Evolutionary conservation across 2,888 invertebrate species (phyloP), one percentile per base, ranked within the genome.

Genomic region (Trypoxylon attenuatum): DNA sequence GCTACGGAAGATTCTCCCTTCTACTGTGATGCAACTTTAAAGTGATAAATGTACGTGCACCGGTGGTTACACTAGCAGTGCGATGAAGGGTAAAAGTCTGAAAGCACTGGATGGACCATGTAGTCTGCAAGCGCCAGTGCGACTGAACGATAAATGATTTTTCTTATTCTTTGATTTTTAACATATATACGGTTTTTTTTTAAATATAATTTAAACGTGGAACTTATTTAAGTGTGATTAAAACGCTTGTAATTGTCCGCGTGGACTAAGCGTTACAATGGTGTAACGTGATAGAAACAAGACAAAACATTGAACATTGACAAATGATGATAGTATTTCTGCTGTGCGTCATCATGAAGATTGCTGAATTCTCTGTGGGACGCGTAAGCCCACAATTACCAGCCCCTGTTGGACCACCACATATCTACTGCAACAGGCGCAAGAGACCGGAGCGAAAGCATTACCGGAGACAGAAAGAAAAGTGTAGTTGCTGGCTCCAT

Each of bases 301-400:
- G 13, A 33, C 33, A 8, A 50, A 58, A 61, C 57, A 23, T 49
- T 47, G 65, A 72, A 75, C 68, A 76, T 73, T 71, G 57, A 73
- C 79, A 71, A 82, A 90, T 90, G 89, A 89, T 90, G 87, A 88
- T 90, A 85, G 87, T 90, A 83, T 84, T 90, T 77, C 78, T 87
- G 72, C 83, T 90, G 88, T 90, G 90, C 84, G 89, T 90, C 86
- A 90, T 90, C 87, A 90, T 90, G 90, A 90, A 90, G 88, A 88
- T 90, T 82, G 89, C 90, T 80, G 90, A 90, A 86, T 89, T 89
- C 81, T 89, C 89, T 52, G 81, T 82, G 78, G 84, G 83, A 65
- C 83, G 81, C 49, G 64, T 56, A 21, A 82, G 75, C 65, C 75
- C 81, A 55, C 68, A 79, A 47, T 76, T 81, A 55, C 75, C 74